Evolutionary conservation across 2,888 invertebrate species (phyloP).

Genomic region (Helicoverpa assulta): DNA sequence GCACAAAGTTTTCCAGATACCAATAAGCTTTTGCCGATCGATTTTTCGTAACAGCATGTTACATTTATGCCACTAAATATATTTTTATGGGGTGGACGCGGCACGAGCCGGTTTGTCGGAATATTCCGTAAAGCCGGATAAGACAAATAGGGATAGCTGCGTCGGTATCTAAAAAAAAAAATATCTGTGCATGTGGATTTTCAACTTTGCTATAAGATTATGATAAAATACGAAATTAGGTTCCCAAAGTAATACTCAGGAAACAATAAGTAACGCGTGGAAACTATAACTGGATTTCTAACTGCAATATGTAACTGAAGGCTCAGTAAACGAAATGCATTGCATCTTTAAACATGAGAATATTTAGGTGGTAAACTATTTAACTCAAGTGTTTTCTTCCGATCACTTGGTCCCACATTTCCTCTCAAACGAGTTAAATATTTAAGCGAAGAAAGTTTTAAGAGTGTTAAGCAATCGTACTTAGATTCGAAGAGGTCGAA

Average conservation of each 20-base stretch:
- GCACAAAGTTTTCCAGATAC: conserved; percentile 7
- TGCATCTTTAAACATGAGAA: no score
- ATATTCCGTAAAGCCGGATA: conserved; percentile 16
- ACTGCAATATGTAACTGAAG: no score
- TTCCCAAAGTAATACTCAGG: no score
- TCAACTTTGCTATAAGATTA: no score
- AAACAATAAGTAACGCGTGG: no score
- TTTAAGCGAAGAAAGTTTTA: neutral
- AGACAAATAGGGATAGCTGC: neutral
- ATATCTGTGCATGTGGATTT: neutral
- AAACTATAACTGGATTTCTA: no score
- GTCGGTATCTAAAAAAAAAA: neutral
- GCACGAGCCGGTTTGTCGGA: neutral
- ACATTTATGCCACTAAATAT: conserved; percentile 28
- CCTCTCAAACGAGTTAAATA: neutral
- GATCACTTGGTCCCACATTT: neutral
- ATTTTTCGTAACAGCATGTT: conserved; percentile 19
- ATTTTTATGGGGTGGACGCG: conserved; percentile 25
- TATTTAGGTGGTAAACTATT: neutral
- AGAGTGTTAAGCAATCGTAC: neutral
- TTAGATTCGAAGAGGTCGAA: neutral
- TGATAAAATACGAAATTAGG: no score
- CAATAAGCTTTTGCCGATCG: conserved; percentile 8
- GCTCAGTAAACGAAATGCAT: no score
- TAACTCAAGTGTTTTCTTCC: neutral